Evolutionary conservation across 2,888 invertebrate genomes (phyloP).

Genomic region (Neoscelio sp.): DNA sequence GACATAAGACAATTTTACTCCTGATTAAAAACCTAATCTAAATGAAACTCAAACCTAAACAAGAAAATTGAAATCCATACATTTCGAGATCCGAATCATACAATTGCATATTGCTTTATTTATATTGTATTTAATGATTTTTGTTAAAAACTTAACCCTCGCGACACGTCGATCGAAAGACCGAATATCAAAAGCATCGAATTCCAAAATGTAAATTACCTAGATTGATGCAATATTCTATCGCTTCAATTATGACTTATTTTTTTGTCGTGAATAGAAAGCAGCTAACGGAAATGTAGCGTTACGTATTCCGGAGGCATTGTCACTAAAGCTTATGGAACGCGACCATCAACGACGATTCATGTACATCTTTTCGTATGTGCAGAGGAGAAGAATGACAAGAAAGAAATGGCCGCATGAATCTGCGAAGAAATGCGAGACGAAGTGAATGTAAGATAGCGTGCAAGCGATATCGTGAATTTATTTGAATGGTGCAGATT

Average conservation of each 20-base stretch:
- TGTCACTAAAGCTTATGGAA: conserved; percentile 75
- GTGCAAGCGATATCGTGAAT: conserved; percentile 67
- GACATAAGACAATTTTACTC: no score
- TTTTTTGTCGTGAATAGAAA: conserved; percentile 46
- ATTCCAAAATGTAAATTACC: conserved; percentile 11
- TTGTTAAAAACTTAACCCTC: no score
- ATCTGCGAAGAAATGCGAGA: conserved; percentile 64
- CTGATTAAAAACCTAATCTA: no score
- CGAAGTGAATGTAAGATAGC: conserved; percentile 66
- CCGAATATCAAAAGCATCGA: no score
- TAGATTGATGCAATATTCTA: conserved; percentile 21
- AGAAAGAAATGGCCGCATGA: conserved; percentile 65
- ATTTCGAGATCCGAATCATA: no score
- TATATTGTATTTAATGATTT: no score
- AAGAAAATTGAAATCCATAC: no score
- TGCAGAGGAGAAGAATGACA: conserved; percentile 67
- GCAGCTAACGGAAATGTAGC: conserved; percentile 74
- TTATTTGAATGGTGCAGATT: conserved; percentile 67
- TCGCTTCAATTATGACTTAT: conserved; percentile 46
- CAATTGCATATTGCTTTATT: no score
- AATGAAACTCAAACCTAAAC: no score
- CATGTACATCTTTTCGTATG: conserved; percentile 72
- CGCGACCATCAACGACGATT: conserved; percentile 77
- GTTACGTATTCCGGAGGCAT: conserved; percentile 79
- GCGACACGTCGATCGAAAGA: no score